Percentiles rank a stretch among this genome's conserved stretches.
phyloP scores from a whole-genome alignment of 2,113 vertebrate genomes.

The Epinephelus fuscoguttatus region DNA sequence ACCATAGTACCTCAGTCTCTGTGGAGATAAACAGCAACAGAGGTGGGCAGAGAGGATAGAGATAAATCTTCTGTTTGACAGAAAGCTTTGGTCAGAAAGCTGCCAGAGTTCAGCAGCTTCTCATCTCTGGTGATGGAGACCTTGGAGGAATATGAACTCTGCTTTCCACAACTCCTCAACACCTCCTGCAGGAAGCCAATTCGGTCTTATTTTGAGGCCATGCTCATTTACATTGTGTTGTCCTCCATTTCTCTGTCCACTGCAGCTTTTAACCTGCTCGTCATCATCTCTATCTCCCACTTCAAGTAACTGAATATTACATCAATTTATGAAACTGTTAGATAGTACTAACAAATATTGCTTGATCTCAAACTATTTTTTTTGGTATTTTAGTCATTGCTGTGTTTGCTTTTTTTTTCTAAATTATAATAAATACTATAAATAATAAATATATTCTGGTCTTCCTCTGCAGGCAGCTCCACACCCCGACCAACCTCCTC shows the following conservation, averaged over 20 bases:
- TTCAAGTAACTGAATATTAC: conserved; percentile 8
- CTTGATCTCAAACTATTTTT: no score
- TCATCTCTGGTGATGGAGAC: background rate
- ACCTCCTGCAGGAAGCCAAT: conserved; percentile 22
- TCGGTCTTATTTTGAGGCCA: background rate
- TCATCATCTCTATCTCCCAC: conserved; percentile 31
- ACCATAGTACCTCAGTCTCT: background rate
- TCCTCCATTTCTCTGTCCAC: conserved; percentile 21
- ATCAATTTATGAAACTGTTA: background rate
- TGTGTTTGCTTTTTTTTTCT: background rate
- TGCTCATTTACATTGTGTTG: background rate
- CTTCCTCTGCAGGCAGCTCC: background rate
- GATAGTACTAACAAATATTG: background rate
- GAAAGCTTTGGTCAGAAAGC: background rate
- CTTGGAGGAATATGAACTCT: conserved; percentile 12
- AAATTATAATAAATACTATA: background rate
- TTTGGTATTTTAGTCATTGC: background rate
- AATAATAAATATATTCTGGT: background rate
- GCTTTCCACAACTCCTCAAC: conserved; percentile 42
- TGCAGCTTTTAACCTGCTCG: conserved; percentile 33
- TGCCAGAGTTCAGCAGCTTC: background rate
- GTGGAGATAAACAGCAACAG: background rate
- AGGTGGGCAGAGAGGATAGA: background rate
- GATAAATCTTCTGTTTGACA: background rate
- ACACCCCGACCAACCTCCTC: conserved; percentile 41